phyloP scores from a whole-genome alignment of 2,113 vertebrate genomes.

The Regulus satrapa region DNA sequence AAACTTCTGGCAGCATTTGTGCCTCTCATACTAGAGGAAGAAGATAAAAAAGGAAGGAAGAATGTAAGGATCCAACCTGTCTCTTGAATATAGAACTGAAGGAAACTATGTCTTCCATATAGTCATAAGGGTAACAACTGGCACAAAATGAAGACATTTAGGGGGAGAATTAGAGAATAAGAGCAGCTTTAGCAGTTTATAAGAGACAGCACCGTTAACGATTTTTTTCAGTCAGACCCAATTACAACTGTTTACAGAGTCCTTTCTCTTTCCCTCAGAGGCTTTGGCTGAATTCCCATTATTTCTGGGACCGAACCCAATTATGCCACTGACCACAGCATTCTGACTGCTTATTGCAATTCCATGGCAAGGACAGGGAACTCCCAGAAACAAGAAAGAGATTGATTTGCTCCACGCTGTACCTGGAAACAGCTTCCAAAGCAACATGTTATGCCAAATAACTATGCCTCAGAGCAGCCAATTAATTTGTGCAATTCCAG shows the following conservation, averaged over 20 bases:
- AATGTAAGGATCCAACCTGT: neutral
- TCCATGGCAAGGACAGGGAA: slow-evolving; percentile 41
- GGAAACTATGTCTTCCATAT: neutral
- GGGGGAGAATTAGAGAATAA: neutral
- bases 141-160: neutral
- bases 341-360: slow-evolving; percentile 38
- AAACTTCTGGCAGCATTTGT: neutral
- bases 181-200: neutral
- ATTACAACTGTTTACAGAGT: slow-evolving; percentile 40
- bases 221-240: slow-evolving; percentile 22
- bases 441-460: neutral
- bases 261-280: slow-evolving; percentile 14
- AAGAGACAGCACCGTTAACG: neutral
- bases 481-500: slow-evolving; percentile 20
- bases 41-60: neutral
- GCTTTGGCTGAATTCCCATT: slow-evolving; percentile 24
- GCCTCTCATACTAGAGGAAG: neutral
- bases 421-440: slow-evolving; percentile 38
- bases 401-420: slow-evolving; percentile 12
- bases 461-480: neutral
- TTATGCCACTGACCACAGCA: slow-evolving; percentile 46
- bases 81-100: neutral
- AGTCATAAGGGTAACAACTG: neutral
- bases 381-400: slow-evolving; percentile 49
- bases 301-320: slow-evolving; percentile 30